These are phyloP conservation scores for Ecliptopera silaceata DNA, from an alignment of 2,888 invertebrate genomes.

Conservation along the genomic window DNA sequence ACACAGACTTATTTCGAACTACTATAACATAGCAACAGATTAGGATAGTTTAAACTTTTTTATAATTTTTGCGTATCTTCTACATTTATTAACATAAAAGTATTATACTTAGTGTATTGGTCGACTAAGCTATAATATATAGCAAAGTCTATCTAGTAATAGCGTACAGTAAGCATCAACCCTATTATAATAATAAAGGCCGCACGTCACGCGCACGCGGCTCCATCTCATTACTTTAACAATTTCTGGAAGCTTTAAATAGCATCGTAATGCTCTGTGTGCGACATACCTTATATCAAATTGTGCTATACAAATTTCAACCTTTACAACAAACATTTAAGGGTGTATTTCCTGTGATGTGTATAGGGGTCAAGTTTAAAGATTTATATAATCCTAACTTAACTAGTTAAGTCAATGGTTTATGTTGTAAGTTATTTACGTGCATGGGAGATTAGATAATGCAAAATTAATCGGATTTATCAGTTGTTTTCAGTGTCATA, in stretches of 20 bases:
- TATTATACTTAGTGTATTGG: no score
- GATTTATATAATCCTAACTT: slow-evolving; percentile 22
- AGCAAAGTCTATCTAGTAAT: not conserved
- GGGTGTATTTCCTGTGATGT: not conserved
- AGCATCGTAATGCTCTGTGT: slow-evolving; percentile 48
- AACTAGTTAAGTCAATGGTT: slow-evolving; percentile 23
- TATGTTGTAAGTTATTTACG: slow-evolving; percentile 20
- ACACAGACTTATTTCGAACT: no score
- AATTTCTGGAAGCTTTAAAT: slow-evolving; percentile 69
- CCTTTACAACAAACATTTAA: not conserved
- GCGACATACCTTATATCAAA: slow-evolving; percentile 32
- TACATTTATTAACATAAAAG: no score
- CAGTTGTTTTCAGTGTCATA: not conserved
- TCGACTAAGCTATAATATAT: no score
- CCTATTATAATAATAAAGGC: slow-evolving; percentile 64
- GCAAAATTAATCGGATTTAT: slow-evolving; percentile 6
- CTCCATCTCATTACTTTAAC: slow-evolving; percentile 72
- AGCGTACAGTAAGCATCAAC: slow-evolving; percentile 35
- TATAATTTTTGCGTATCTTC: no score
- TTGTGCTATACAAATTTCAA: not conserved
- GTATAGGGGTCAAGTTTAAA: slow-evolving; percentile 19
- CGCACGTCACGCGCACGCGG: slow-evolving; percentile 69
- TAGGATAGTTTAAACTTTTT: no score
- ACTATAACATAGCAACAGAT: no score
- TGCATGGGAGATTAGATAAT: slow-evolving; percentile 12